A percentile compares a stretch with the other conserved stretches of the same genome.
Evolutionary conservation across 1,140 invertebrate species (phyloP).

Genomic region (Leptoteleia sp.): DNA sequence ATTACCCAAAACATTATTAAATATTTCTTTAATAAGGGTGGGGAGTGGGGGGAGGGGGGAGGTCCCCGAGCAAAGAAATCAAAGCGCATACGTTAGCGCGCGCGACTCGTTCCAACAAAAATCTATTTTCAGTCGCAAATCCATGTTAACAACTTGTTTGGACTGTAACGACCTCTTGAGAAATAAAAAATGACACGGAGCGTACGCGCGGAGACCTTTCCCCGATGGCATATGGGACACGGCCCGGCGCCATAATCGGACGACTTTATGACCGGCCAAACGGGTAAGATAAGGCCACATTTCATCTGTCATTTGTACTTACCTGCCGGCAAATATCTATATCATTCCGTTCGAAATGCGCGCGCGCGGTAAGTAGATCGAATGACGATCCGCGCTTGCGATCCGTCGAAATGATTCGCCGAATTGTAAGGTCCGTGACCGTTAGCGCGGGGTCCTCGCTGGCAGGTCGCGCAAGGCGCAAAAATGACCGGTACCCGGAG

Average conservation of each 20-base stretch:
- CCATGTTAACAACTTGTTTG: slow-evolving; percentile 75
- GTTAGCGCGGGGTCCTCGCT: slow-evolving; percentile 38
- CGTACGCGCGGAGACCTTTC: slow-evolving; percentile 71
- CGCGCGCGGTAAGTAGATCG: slow-evolving; percentile 56
- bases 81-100: not conserved
- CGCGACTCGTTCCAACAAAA: slow-evolving; percentile 7
- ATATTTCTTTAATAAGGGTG: no score
- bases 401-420: slow-evolving; percentile 22
- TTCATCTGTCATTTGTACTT: slow-evolving; percentile 46
- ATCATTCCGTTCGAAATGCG: slow-evolving; percentile 46
- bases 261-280: slow-evolving; percentile 72
- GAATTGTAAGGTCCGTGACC: slow-evolving; percentile 31
- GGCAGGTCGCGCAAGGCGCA: slow-evolving; percentile 5
- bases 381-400: slow-evolving; percentile 58
- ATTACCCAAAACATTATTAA: no score
- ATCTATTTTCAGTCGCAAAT: slow-evolving; percentile 72
- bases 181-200: slow-evolving; percentile 71
- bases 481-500: slow-evolving; percentile 59
- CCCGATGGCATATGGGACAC: slow-evolving; percentile 34
- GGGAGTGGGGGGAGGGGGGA: no score
- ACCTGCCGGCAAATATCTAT: slow-evolving; percentile 54
- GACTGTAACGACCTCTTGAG: slow-evolving; percentile 59
- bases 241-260: slow-evolving; percentile 68
- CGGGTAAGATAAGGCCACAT: slow-evolving; percentile 70
- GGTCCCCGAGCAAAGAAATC: no score